phyloP scores from a whole-genome alignment of 2,113 vertebrate genomes.

The Nothobranchius kuhntae region DNA sequence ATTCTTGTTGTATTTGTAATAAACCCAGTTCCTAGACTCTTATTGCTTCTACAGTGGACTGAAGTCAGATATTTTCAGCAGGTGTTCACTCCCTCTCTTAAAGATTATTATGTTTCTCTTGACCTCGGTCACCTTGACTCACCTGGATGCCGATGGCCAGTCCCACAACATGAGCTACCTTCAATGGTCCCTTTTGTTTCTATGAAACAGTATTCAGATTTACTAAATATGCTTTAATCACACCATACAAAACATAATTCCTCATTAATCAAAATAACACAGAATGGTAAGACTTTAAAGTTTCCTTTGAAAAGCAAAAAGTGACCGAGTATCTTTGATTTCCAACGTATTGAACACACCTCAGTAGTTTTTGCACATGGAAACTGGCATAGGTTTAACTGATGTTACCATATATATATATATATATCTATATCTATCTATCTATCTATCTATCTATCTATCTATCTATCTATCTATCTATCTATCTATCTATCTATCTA shows the following conservation, averaged over 20 bases:
- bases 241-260: background rate
- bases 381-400: slow-evolving; percentile 1
- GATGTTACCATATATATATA: background rate
- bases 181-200: slow-evolving; percentile 76
- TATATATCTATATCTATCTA: too few species aligned
- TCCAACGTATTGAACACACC: too few species aligned
- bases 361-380: too few species aligned
- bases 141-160: slow-evolving; percentile 55
- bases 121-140: slow-evolving; percentile 63
- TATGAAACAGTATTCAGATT: slow-evolving; percentile 35
- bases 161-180: slow-evolving; percentile 24
- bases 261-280: background rate
- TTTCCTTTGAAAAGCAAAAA: background rate
- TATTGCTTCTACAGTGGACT: background rate
- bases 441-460: too few species aligned
- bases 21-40: too few species aligned
- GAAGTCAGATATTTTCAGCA: slow-evolving; percentile 32
- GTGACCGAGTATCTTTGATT: too few species aligned
- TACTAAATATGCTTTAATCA: slow-evolving; percentile 30
- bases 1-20: background rate
- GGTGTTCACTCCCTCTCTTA: slow-evolving; percentile 50
- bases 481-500: too few species aligned
- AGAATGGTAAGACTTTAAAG: background rate
- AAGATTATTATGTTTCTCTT: slow-evolving; percentile 32
- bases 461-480: too few species aligned